Percentiles rank a stretch among this genome's conserved stretches.
These are phyloP conservation scores for Karalla daura DNA, from an alignment of 2,797 vertebrate genomes.

Conservation along the genomic window DNA sequence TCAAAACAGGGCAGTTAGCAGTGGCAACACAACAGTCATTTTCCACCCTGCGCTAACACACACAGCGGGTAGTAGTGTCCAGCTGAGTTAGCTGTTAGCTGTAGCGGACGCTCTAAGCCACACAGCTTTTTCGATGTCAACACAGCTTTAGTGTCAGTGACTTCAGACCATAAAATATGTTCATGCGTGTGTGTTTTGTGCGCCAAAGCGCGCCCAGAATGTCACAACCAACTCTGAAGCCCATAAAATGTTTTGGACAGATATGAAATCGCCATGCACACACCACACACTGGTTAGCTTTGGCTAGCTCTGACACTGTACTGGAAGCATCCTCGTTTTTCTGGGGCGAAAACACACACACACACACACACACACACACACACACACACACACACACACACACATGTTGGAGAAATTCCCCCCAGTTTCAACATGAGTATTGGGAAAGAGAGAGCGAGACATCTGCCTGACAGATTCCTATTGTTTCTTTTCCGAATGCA, in stretches of 20 bases:
- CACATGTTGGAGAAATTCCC: slow-evolving; percentile 30
- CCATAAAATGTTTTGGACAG: neutral
- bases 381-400: slow-evolving; percentile 8
- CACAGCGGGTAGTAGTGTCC: neutral
- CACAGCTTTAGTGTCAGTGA: neutral
- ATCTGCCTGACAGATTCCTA: slow-evolving; percentile 75
- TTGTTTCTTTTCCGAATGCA: slow-evolving; percentile 62
- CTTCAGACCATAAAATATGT: neutral
- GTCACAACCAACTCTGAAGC: neutral
- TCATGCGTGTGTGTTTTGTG: neutral
- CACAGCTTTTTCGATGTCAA: neutral
- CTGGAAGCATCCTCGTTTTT: neutral
- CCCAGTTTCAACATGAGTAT: slow-evolving; percentile 37
- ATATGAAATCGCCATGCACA: slow-evolving; percentile 1
- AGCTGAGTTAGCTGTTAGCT: neutral
- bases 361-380: slow-evolving; percentile 13
- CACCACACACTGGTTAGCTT: neutral
- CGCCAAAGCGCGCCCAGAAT: neutral
- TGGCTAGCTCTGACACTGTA: neutral
- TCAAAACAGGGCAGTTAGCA: no score
- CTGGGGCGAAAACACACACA: slow-evolving; percentile 36
- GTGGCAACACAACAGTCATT: no score
- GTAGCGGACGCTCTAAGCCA: neutral
- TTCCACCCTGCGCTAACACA: no score
- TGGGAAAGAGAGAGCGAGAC: slow-evolving; percentile 51